Evolutionary conservation across 2,888 invertebrate genomes (phyloP).

Genomic region (Macaria liturata): DNA sequence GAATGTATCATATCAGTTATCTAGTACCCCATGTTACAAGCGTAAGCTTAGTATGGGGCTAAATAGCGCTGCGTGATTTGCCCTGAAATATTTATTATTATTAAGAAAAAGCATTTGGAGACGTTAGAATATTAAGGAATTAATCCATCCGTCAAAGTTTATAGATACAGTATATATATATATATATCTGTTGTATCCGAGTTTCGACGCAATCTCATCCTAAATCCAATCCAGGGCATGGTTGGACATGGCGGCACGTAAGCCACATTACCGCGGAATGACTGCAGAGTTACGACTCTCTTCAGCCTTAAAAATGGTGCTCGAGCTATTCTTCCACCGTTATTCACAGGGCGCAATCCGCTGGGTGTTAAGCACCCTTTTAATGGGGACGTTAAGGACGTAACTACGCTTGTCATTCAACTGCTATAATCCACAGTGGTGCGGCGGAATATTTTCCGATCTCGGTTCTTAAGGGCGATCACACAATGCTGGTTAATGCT

Average conservation of each 20-base stretch:
- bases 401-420: slow-evolving; percentile 61
- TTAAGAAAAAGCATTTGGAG: no score
- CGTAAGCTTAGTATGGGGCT: no score
- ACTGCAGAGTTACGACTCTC: slow-evolving; percentile 66
- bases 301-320: slow-evolving; percentile 64
- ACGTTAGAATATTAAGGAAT: no score
- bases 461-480: no score
- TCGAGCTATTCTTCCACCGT: slow-evolving; percentile 65
- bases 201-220: slow-evolving; percentile 13
- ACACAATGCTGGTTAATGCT: no score
- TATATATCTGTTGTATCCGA: slow-evolving; percentile 1
- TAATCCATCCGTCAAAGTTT: no score
- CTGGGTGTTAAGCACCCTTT: slow-evolving; percentile 63
- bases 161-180: no score
- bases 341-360: slow-evolving; percentile 66
- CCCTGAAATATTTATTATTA: no score
- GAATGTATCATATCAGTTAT: no score
- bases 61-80: no score
- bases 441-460: slow-evolving; percentile 14
- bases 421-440: slow-evolving; percentile 46
- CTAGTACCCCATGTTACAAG: no score
- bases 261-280: slow-evolving; percentile 63
- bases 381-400: slow-evolving; percentile 59
- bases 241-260: slow-evolving; percentile 46
- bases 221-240: slow-evolving; percentile 27